Evolutionary conservation across 2,888 invertebrate species (phyloP).

Genomic region (Ecdyonurus torrentis): DNA sequence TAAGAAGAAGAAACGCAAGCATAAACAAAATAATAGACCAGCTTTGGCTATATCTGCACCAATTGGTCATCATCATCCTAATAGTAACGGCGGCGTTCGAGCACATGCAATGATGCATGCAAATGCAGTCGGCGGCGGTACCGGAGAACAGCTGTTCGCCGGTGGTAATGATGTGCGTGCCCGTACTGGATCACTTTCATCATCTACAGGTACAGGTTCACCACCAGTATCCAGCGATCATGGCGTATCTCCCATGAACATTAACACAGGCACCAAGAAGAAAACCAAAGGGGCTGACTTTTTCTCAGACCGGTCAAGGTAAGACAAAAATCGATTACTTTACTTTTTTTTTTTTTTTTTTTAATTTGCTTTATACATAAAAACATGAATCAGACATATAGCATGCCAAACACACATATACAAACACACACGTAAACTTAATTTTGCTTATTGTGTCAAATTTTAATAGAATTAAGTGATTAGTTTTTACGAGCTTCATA

Average conservation of each 20-base stretch:
- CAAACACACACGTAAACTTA: too few relatives aligned
- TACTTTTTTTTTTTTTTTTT: too few relatives aligned
- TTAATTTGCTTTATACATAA: too few relatives aligned
- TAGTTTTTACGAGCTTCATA: too few relatives aligned
- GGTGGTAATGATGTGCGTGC: slow-evolving; percentile 33
- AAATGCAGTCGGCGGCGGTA: background rate
- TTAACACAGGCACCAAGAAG: slow-evolving; percentile 40
- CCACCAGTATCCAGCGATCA: slow-evolving; percentile 59
- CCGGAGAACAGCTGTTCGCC: slow-evolving; percentile 19
- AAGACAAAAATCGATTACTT: slow-evolving; percentile 26
- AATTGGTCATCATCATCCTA: slow-evolving; percentile 22
- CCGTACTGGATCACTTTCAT: slow-evolving; percentile 59
- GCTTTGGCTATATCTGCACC: slow-evolving; percentile 37
- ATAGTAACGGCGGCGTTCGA: slow-evolving; percentile 15
- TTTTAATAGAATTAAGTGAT: too few relatives aligned
- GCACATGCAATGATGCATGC: slow-evolving; percentile 7
- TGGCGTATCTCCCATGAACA: slow-evolving; percentile 54
- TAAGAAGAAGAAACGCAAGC: slow-evolving; percentile 42
- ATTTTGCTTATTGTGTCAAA: too few relatives aligned
- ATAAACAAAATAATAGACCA: slow-evolving; percentile 45
- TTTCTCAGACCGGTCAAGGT: slow-evolving; percentile 65
- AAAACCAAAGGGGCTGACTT: slow-evolving; percentile 55
- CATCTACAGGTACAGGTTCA: slow-evolving; percentile 61
- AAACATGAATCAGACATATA: too few relatives aligned
- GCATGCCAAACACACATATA: too few relatives aligned